These are phyloP conservation scores for Phyllostomus discolor DNA, from an alignment of 2,113 vertebrate species.

Conservation along the genomic window DNA sequence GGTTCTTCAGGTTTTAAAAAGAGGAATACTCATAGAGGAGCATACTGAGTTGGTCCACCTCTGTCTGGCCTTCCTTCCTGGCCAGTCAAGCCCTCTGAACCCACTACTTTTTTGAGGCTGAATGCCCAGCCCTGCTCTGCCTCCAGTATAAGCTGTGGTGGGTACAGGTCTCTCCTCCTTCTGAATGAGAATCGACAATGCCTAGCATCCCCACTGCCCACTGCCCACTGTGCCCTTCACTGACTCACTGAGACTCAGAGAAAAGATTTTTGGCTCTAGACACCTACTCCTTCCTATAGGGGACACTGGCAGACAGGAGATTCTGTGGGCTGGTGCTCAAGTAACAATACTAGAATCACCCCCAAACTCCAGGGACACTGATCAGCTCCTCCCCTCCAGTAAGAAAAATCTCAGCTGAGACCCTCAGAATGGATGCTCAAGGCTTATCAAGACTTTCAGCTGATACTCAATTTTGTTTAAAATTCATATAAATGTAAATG, in stretches of 20 bases:
- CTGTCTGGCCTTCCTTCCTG: neutral
- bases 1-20: neutral
- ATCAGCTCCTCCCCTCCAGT: neutral
- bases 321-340: too few species aligned
- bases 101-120: neutral
- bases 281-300: neutral
- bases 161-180: neutral
- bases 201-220: rapidly evolving
- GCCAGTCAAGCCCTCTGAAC: neutral
- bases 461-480: too few species aligned
- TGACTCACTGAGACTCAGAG: neutral
- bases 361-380: neutral
- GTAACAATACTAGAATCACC: neutral
- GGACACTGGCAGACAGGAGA: neutral
- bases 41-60: neutral
- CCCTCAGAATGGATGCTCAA: neutral
- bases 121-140: neutral
- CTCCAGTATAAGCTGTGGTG: neutral
- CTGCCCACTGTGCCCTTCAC: neutral
- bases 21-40: neutral
- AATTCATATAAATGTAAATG: too few species aligned
- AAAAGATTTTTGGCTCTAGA: neutral
- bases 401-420: neutral
- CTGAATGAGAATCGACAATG: rapidly evolving
- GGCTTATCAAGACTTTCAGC: neutral